Conservation (phyloP, 2,113 vertebrate genomes). For the Proteles cristata region DNA sequence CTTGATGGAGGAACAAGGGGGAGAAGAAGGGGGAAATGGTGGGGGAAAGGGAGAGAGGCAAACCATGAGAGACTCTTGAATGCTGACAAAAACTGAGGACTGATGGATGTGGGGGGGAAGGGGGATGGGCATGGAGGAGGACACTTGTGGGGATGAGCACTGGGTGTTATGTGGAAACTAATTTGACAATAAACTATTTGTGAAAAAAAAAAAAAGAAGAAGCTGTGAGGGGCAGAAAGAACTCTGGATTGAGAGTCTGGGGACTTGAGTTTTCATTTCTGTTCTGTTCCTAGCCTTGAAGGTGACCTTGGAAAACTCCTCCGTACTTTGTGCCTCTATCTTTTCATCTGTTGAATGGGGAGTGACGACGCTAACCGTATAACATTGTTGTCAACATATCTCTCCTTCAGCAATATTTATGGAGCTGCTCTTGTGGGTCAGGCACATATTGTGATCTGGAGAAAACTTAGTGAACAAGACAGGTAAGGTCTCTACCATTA, state of each 20-base stretch:
- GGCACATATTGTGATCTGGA: not conserved
- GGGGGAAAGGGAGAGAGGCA: no score
- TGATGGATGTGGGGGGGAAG: no score
- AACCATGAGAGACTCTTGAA: no score
- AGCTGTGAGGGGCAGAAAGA: not conserved
- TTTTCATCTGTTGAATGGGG: not conserved
- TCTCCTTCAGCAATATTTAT: not conserved
- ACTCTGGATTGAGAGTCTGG: not conserved
- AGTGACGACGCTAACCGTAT: not conserved
- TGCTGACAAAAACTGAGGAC: no score
- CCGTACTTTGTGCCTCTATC: not conserved
- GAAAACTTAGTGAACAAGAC: not conserved
- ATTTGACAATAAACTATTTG: no score
- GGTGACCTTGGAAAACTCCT: not conserved
- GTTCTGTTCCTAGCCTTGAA: not conserved
- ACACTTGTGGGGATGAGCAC: no score
- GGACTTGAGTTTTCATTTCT: not conserved
- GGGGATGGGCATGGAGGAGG: no score
- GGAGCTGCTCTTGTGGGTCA: not conserved
- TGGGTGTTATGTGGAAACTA: no score
- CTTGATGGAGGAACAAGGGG: no score
- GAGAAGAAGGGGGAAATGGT: no score
- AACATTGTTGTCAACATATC: not conserved
- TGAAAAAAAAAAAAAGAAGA: not conserved
- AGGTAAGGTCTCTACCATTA: not conserved